phyloP scores from a whole-genome alignment of 2,888 invertebrate species.

The Sphinx pinastri region DNA sequence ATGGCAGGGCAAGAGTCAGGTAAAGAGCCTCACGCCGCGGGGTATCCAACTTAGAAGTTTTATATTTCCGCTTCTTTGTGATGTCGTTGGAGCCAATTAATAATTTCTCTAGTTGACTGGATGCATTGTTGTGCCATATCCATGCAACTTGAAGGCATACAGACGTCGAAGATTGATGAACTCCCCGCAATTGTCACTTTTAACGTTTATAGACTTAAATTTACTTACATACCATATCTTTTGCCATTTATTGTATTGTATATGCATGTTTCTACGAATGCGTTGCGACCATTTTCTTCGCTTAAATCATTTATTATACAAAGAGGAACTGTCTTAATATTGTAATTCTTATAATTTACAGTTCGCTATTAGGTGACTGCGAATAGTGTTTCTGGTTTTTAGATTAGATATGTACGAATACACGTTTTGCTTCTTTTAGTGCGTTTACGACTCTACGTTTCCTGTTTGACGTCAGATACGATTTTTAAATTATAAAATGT shows the following conservation, averaged over 20 bases:
- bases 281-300: not conserved
- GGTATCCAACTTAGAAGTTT: constrained; percentile 77
- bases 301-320: not conserved
- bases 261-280: not conserved
- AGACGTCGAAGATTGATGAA: constrained; percentile 79
- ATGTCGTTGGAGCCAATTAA: constrained; percentile 75
- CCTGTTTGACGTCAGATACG: constrained; percentile 42
- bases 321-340: constrained; percentile 14
- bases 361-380: constrained; percentile 29
- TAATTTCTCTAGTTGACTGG: constrained; percentile 82
- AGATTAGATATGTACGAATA: constrained; percentile 34
- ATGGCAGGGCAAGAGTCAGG: constrained; percentile 83
- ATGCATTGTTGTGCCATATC: constrained; percentile 72
- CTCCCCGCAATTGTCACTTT: constrained; percentile 77
- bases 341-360: constrained; percentile 27
- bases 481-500: constrained; percentile 12
- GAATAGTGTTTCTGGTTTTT: constrained; percentile 36
- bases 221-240: constrained; percentile 20
- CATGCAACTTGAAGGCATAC: constrained; percentile 64
- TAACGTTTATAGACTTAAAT: constrained; percentile 70
- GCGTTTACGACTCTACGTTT: constrained; percentile 39
- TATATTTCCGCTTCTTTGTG: constrained; percentile 84
- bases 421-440: constrained; percentile 35
- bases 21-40: constrained; percentile 77
- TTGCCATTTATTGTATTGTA: not conserved